phyloP scores from a whole-genome alignment of 2,797 vertebrate genomes.

The Coccyzus lansbergi region DNA sequence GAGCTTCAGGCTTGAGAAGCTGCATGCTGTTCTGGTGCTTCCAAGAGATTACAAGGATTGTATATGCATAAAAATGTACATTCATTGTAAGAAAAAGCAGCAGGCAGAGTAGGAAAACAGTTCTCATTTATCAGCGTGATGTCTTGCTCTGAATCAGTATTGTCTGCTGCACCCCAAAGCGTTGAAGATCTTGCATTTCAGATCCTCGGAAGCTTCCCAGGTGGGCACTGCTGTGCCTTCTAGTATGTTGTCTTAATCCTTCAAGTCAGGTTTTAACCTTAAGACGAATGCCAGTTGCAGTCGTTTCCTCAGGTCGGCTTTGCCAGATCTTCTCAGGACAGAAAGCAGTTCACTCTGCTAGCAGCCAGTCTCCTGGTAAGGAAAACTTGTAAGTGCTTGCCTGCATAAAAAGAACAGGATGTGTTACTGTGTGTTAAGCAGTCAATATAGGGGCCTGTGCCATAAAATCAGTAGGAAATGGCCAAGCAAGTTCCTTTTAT shows the following conservation, averaged over 20 bases:
- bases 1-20: not conserved
- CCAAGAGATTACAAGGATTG: not conserved
- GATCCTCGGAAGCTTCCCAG: not conserved
- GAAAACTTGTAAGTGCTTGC: not conserved
- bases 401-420: not conserved
- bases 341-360: not conserved
- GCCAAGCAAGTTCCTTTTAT: not conserved
- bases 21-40: not conserved
- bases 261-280: not conserved
- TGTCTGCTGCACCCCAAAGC: not conserved
- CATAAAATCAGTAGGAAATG: not conserved
- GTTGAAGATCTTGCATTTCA: not conserved
- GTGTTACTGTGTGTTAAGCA: not conserved
- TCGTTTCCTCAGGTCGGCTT: not conserved
- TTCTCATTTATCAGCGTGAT: not conserved
- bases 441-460: too few relatives aligned
- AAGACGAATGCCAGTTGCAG: not conserved
- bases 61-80: not conserved
- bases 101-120: not conserved
- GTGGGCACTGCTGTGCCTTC: not conserved
- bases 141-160: not conserved
- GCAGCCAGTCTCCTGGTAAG: not conserved
- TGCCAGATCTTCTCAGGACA: not conserved
- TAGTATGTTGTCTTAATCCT: not conserved
- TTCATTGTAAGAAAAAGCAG: not conserved